These are phyloP conservation scores for Tauraco hartlaubi DNA, from an alignment of 2,797 vertebrate genomes.

Conservation along the genomic window DNA sequence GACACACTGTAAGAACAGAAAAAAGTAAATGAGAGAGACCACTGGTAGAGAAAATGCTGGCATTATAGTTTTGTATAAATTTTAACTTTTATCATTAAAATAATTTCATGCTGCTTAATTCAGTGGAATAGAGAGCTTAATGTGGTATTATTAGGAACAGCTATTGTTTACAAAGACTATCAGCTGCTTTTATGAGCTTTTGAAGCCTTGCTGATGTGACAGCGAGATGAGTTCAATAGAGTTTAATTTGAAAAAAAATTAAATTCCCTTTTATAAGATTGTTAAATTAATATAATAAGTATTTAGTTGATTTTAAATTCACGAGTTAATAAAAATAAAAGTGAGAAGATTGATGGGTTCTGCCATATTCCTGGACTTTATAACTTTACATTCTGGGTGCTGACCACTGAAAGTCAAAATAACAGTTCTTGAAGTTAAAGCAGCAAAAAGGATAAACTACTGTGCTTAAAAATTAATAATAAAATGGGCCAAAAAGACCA, in stretches of 20 bases:
- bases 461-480: neutral
- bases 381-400: neutral
- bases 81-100: neutral
- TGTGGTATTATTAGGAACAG: neutral
- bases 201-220: neutral
- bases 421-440: neutral
- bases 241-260: slow-evolving; percentile 33
- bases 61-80: neutral
- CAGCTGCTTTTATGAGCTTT: slow-evolving; percentile 5
- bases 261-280: slow-evolving; percentile 36
- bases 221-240: neutral
- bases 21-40: neutral
- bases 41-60: neutral
- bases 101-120: slow-evolving; percentile 1
- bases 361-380: neutral
- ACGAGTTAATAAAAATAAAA: neutral
- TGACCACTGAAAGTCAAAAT: neutral
- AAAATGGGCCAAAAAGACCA: neutral
- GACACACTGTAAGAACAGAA: neutral
- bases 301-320: slow-evolving; percentile 11
- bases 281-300: slow-evolving; percentile 49
- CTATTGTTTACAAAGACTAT: slow-evolving; percentile 10
- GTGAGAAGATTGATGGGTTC: neutral
- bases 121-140: neutral
- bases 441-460: neutral